A percentile compares a stretch with the other conserved stretches of the same genome.
These are phyloP conservation scores for Pseudoatta argentina DNA, from an alignment of 1,140 invertebrate genomes.

Conservation along the genomic window DNA sequence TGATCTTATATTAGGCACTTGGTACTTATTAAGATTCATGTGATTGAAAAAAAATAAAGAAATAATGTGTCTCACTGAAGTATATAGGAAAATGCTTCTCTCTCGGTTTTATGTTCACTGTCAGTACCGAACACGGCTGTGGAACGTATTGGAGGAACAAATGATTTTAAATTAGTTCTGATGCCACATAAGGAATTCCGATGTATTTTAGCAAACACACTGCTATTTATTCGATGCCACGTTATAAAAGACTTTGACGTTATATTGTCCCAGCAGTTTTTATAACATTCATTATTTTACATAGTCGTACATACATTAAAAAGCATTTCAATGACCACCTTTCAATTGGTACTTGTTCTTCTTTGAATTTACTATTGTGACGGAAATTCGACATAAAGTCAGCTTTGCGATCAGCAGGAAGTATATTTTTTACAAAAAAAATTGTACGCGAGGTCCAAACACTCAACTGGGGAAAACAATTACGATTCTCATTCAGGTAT, in stretches of 20 bases:
- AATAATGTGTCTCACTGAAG: slow-evolving; percentile 65
- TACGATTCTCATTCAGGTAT: slow-evolving; percentile 45
- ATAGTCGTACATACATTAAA: slow-evolving; percentile 18
- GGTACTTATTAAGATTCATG: slow-evolving; percentile 78
- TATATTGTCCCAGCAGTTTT: background rate
- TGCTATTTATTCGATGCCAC: slow-evolving; percentile 6
- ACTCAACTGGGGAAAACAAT: slow-evolving; percentile 43
- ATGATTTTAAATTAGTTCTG: slow-evolving; percentile 24
- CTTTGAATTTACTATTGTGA: slow-evolving; percentile 20
- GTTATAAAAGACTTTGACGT: slow-evolving; percentile 16
- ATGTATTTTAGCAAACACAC: slow-evolving; percentile 12
- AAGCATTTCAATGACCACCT: slow-evolving; percentile 10
- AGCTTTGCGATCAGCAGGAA: slow-evolving; percentile 58
- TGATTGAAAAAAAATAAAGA: slow-evolving; percentile 66
- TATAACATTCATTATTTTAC: slow-evolving; percentile 30
- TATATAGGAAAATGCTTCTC: slow-evolving; percentile 58
- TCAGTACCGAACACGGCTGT: slow-evolving; percentile 71
- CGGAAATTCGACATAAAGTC: slow-evolving; percentile 34
- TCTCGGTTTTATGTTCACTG: slow-evolving; percentile 65
- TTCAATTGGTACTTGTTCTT: slow-evolving; percentile 55
- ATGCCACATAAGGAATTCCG: slow-evolving; percentile 7
- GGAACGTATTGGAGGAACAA: slow-evolving; percentile 65
- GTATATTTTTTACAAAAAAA: slow-evolving; percentile 76
- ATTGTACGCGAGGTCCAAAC: slow-evolving; percentile 72
- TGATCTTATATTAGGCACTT: slow-evolving; percentile 73